Base-by-base conservation (phyloP, 2,888 invertebrate species). In the Augochlorella aurata region DNA sequence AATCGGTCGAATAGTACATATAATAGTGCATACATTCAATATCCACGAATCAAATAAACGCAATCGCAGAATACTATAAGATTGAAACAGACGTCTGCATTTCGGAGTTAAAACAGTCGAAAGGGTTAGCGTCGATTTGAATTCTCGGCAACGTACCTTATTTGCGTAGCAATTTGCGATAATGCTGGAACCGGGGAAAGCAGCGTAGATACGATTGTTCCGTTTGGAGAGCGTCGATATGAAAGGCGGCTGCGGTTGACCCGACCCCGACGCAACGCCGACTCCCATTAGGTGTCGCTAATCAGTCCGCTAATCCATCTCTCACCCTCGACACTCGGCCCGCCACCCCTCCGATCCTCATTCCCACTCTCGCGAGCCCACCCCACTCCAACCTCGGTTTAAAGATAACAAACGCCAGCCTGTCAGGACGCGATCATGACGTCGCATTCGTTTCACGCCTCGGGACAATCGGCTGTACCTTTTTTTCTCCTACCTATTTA, bases 351-450 rank as follows among this genome's bases (percentile, higher is more conserved):
- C 47, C 38, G 54, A 80, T 63, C 83, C 79, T 66, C 79, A 75
- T 70, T 81, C 80, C 71, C 80, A 63, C 65, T 70, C 76, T 76
- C 70, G 65, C 49, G 73, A n/a, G 3, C 67, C 52, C 47, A 69
- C 67, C 75, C 29, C 76, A 74, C 76, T 54, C 69, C 44, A 78
- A 74, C 71, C 80, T 85, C 87, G 86, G 89, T 90, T 92, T 90
- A 90, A 90, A 91, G 90, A 92, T 92, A 92, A 92, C 89, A 91
- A 92, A 91, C 91, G 90, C 82, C 84, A 86, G 82, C 90, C n/a
- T n/a, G n/a, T n/a, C 88, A 89, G 89, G 88, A 84, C 76, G 85
- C 87, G 89, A 91, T 90, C 89, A 90, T 88, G 84, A 84, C 80
- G 85, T 71, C 86, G 88, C 87, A 89, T 91, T 91, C 88, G 87